These are phyloP conservation scores for Stenopsyche tienmushanensis DNA, from an alignment of 1,140 invertebrate species.

Conservation along the genomic window DNA sequence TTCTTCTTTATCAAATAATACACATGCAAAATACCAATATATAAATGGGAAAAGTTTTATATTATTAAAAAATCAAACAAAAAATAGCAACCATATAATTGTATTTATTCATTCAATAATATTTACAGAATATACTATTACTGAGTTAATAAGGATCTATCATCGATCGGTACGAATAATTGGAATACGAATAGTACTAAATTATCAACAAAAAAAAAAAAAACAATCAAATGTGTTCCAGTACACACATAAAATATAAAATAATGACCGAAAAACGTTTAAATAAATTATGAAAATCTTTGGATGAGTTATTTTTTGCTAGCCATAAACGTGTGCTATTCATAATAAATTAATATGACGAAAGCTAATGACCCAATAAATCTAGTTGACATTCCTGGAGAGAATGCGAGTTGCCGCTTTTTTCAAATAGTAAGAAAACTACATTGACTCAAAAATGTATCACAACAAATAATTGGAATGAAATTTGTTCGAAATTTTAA, in stretches of 20 bases:
- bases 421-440: too few species aligned
- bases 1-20: too few species aligned
- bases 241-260: not conserved
- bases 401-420: too few species aligned
- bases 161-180: not conserved
- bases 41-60: too few species aligned
- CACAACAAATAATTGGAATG: too few species aligned
- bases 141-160: not conserved
- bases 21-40: too few species aligned
- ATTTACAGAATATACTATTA: slow-evolving; percentile 25
- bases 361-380: not conserved
- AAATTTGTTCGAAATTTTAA: too few species aligned
- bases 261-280: not conserved
- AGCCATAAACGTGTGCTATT: not conserved
- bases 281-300: not conserved
- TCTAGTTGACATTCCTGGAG: too few species aligned
- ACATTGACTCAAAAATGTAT: too few species aligned
- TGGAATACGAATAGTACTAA: slow-evolving; percentile 7
- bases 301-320: not conserved
- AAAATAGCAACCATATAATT: slow-evolving; percentile 27
- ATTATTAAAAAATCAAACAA: too few species aligned
- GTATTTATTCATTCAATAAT: slow-evolving; percentile 23
- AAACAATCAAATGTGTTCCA: not conserved
- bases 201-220: slow-evolving; percentile 6
- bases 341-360: not conserved